phyloP scores from a whole-genome alignment of 2,113 vertebrate species.

The Dolichotis patagonum region DNA sequence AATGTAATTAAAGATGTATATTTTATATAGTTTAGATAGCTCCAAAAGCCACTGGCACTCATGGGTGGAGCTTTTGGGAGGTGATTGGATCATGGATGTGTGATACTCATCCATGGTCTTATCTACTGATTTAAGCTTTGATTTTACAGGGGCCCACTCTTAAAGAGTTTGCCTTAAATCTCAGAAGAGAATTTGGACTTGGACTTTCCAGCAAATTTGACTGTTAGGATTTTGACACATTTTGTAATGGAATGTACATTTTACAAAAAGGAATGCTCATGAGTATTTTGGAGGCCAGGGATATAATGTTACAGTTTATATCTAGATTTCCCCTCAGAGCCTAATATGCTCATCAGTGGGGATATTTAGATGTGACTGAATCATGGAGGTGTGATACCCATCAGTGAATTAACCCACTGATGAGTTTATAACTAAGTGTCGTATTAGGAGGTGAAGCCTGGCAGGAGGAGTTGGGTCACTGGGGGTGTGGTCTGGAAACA shows the following conservation, averaged over 20 bases:
- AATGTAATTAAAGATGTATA: background rate
- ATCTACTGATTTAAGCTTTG: background rate
- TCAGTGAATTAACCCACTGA: background rate
- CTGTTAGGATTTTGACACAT: no score
- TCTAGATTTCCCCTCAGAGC: no score
- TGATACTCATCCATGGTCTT: no score
- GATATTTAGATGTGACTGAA: background rate
- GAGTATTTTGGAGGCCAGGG: no score
- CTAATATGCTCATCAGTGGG: background rate
- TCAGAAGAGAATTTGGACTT: background rate
- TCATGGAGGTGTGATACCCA: background rate
- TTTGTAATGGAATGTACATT: no score
- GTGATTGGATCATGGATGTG: no score
- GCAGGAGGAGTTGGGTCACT: background rate
- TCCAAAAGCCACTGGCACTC: background rate
- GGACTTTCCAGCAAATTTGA: background rate
- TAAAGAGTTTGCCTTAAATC: background rate
- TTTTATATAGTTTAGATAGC: background rate
- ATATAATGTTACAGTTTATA: no score
- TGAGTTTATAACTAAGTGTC: background rate
- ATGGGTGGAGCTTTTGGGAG: background rate
- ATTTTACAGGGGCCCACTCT: background rate
- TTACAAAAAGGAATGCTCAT: no score
- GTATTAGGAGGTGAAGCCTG: background rate
- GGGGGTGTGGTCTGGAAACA: background rate